These are phyloP conservation scores for Cercopithecus hamlyni DNA, from an alignment of 2,797 vertebrate species.

Conservation along the genomic window DNA sequence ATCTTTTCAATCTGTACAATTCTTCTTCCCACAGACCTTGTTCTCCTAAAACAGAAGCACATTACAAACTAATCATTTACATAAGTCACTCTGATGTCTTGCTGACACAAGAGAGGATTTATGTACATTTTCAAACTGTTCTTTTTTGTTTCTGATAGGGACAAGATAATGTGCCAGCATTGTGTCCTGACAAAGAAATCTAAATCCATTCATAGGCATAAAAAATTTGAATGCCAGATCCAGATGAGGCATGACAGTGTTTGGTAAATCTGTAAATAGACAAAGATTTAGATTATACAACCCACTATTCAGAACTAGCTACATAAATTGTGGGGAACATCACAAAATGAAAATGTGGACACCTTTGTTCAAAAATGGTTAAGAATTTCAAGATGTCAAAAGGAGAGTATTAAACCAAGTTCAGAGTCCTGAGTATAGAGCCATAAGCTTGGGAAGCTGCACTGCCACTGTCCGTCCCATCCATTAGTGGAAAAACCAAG, in stretches of 20 bases:
- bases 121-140: conserved; percentile 68
- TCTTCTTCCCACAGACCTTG: conserved; percentile 42
- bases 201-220: conserved; percentile 46
- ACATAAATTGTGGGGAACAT: not conserved
- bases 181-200: conserved; percentile 59
- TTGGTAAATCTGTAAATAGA: not conserved
- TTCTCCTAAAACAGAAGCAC: conserved; percentile 35
- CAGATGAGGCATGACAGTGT: conserved; percentile 30
- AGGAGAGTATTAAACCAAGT: not conserved
- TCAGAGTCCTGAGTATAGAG: not conserved
- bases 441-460: not conserved
- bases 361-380: not conserved
- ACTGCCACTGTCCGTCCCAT: not conserved
- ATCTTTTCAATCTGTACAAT: conserved; percentile 44
- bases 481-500: not conserved
- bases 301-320: not conserved
- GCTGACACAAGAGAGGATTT: conserved; percentile 57
- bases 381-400: conserved; percentile 3
- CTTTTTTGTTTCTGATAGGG: conserved; percentile 52
- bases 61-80: conserved; percentile 67
- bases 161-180: conserved; percentile 34
- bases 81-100: conserved; percentile 56
- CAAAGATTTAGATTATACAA: not conserved
- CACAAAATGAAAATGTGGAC: not conserved
- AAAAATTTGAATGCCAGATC: conserved; percentile 35